Evolutionary conservation across 2,113 vertebrate genomes (phyloP).

Genomic region (Lycaon pictus): DNA sequence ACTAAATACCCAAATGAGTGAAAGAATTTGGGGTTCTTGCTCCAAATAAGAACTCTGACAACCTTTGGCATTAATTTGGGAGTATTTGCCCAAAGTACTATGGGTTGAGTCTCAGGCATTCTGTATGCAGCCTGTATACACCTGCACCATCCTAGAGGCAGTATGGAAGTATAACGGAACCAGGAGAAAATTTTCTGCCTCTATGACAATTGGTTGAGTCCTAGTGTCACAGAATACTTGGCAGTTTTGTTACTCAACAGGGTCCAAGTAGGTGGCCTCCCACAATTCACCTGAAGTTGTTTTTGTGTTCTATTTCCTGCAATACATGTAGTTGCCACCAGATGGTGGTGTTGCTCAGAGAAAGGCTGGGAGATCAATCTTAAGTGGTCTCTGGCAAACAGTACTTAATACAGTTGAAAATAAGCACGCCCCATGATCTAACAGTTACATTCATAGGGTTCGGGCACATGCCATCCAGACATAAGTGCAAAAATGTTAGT

Average conservation of each 20-base stretch:
- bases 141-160: not conserved
- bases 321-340: slow-evolving; percentile 28
- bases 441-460: not conserved
- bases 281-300: not conserved
- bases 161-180: not conserved
- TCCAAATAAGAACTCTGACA: not conserved
- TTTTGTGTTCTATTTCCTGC: not conserved
- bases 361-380: not conserved
- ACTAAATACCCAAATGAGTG: not conserved
- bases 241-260: not conserved
- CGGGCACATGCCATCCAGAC: not conserved
- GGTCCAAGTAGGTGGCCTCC: not conserved
- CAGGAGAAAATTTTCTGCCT: not conserved
- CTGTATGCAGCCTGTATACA: not conserved
- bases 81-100: not conserved
- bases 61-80: not conserved
- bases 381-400: not conserved
- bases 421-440: not conserved
- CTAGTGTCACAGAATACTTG: not conserved
- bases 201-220: not conserved
- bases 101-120: too few relatives aligned
- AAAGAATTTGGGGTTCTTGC: not conserved
- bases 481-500: not conserved
- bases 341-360: slow-evolving; percentile 26
- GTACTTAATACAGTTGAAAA: not conserved